Evolutionary conservation across 2,797 vertebrate species (phyloP).

Genomic region (Falco berigora): DNA sequence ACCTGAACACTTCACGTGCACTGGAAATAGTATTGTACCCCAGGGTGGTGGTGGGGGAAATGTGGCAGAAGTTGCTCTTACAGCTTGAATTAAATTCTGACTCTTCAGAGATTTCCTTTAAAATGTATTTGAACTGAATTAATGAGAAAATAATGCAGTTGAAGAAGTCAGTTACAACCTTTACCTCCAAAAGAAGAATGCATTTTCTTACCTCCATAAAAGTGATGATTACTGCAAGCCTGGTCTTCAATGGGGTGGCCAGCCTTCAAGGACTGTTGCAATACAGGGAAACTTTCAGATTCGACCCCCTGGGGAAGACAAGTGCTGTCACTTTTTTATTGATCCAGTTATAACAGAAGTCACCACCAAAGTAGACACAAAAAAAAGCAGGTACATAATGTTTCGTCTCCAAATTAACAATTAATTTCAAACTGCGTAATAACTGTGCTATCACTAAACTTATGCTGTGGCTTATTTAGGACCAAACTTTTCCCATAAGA

Average conservation of each 20-base stretch:
- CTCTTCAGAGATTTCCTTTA: background rate
- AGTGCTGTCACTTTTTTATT: background rate
- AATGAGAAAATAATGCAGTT: background rate
- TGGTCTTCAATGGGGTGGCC: slow-evolving; percentile 76
- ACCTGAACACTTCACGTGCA: background rate
- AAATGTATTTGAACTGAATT: background rate
- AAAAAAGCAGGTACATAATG: background rate
- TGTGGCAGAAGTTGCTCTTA: background rate
- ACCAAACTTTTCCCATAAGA: background rate
- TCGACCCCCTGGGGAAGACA: slow-evolving; percentile 80
- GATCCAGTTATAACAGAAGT: background rate
- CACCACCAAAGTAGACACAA: background rate
- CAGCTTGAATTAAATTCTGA: background rate
- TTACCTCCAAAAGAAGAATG: background rate
- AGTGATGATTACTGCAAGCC: slow-evolving; percentile 75
- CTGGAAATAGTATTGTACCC: background rate
- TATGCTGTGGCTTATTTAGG: background rate
- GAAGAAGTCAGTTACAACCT: background rate
- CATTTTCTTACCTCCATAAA: slow-evolving; percentile 80
- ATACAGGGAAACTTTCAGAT: slow-evolving; percentile 81
- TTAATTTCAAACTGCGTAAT: background rate
- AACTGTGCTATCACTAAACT: background rate
- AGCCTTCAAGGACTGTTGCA: slow-evolving; percentile 81
- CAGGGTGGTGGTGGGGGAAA: background rate
- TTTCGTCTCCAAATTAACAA: background rate